Evolutionary conservation across 2,888 invertebrate species (phyloP).

Genomic region (Hyposoter didymator): DNA sequence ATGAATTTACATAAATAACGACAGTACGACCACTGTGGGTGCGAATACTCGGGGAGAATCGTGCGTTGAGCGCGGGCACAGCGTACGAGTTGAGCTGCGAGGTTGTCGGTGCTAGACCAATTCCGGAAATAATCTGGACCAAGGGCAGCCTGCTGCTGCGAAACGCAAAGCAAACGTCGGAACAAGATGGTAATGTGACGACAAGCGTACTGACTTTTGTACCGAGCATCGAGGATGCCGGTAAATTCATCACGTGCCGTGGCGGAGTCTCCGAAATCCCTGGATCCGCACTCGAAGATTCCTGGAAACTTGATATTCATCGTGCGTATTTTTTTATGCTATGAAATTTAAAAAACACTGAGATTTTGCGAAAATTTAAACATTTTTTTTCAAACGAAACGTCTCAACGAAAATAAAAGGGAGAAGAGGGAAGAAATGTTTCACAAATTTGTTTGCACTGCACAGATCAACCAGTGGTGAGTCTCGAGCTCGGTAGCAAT

Average conservation of each 20-base stretch:
- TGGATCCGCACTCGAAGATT: slow-evolving; percentile 91
- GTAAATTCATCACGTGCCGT: slow-evolving; percentile 90
- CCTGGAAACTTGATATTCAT: slow-evolving; percentile 92
- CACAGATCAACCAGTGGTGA: slow-evolving; percentile 93
- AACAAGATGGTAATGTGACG: slow-evolving; percentile 91
- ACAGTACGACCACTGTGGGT: slow-evolving; percentile 91
- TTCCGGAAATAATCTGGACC: slow-evolving; percentile 93
- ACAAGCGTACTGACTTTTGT: slow-evolving; percentile 91
- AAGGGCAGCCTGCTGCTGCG: slow-evolving; percentile 89
- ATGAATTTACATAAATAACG: neutral
- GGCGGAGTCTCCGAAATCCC: slow-evolving; percentile 91
- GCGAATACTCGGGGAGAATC: slow-evolving; percentile 88
- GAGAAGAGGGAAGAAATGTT: neutral
- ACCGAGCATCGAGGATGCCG: slow-evolving; percentile 93
- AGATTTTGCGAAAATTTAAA: neutral
- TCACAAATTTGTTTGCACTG: slow-evolving; percentile 66
- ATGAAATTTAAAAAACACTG: neutral
- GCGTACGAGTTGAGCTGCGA: slow-evolving; percentile 90
- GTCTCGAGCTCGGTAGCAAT: slow-evolving; percentile 92
- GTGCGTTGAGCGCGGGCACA: slow-evolving; percentile 89
- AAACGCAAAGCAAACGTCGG: slow-evolving; percentile 89
- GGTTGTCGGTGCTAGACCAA: slow-evolving; percentile 90
- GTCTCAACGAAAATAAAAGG: too few relatives aligned
- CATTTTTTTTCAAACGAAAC: too few relatives aligned
- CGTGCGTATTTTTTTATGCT: slow-evolving; percentile 87